Evolutionary conservation across 64 coral and sea anemone species (phyloP), one percentile per base, ranked within the genome.

Genomic region (Pachyseris speciosa): DNA sequence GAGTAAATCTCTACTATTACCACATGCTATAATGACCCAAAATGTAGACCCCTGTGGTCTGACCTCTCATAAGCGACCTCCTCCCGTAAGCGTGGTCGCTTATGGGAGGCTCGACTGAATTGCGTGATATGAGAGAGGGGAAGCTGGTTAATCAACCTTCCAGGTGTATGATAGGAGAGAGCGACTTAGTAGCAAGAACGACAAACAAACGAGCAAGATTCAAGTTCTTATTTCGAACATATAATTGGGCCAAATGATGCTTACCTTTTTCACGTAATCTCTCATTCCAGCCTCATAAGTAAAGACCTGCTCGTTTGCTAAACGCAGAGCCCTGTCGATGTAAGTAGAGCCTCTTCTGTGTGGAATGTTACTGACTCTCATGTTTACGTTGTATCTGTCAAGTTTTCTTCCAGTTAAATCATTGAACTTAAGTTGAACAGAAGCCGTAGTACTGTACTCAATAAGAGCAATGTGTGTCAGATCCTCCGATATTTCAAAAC

Each of bases 301-400:
- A 55, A 90, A 95, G 72, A 95, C 45, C 34, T 95, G 34, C 6
- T 86, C 42, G 0, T 75, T 26, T 48, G 87, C 78, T 3, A 77
- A 28, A 9, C 50, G 36, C 9, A 95, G 48, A 7, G 79, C 93
- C 44, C 27, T 95, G 52, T 95, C 93, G 32, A 95, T 95, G 49
- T 48, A 90, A 1, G 93, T 95, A 0, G 9, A 17, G 13, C 93
- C 93, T 47, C 33, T 39, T 19, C 8, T 25, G 15, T 80, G 80
- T 24, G 24, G 69, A 10, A 95, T 47, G 0, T 5, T 4, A 2
- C 71, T 41, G 7, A 95, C 67, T n/a, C 20, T 83, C 17, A 34
- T 47, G 12, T 44, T 67, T 28, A 95, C 50, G 4, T 69, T 77
- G 0, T 59, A 0, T 15, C 38, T 31, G 30, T 85, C 91, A 0